Evolutionary conservation across 2,113 vertebrate species (phyloP), one percentile per base, ranked within the genome.

Genomic region (Anguilla rostrata): DNA sequence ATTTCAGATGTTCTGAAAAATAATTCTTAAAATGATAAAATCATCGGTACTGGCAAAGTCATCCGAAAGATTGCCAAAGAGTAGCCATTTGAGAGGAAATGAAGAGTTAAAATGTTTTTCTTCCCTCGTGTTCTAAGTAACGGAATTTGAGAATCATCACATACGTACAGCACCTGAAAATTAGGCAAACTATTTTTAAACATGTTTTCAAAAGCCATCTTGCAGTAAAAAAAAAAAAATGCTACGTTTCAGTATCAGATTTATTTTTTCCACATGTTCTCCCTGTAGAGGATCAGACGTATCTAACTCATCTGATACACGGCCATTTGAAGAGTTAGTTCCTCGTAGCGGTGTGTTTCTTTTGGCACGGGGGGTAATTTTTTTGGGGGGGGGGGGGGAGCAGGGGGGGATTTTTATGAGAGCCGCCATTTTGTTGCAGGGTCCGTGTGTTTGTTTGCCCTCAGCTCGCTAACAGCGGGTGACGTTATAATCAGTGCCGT

Each of bases 201-300:
- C 60, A 2, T 20, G 60, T 7, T 29, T 75, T 75, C 12, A 75
- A 75, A 75, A 75, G n/a, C 71, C 2, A 26, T 75, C 8, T 0
- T 34, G 34, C 26, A 53, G 3, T 53, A 53, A 53, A 53, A 53
- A 53, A 53, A 75, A 29, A 75, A 34, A 34, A 29, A 75, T 75
- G 26, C n/a, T 12, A 75, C 11, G 12, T 75, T 75, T 12, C 1
- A 75, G 71, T 34, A 75, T 75, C 71, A 6, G 71, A n/a, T 75
- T 71, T n/a, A 71, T 71, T n/a, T 75, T 53, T 75, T n/a, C 71
- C 71, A 75, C 71, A 75, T 75, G 71, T 75, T 75, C n/a, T 75
- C 71, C 71, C 71, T 29, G 71, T 12, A 75, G 71, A 26, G 71
- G 34, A 11, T 5, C 9, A 12, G 71, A 75, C 71, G 12, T n/a